phyloP scores from a whole-genome alignment of 23 tunicate species.

The Diplosoma virens region DNA sequence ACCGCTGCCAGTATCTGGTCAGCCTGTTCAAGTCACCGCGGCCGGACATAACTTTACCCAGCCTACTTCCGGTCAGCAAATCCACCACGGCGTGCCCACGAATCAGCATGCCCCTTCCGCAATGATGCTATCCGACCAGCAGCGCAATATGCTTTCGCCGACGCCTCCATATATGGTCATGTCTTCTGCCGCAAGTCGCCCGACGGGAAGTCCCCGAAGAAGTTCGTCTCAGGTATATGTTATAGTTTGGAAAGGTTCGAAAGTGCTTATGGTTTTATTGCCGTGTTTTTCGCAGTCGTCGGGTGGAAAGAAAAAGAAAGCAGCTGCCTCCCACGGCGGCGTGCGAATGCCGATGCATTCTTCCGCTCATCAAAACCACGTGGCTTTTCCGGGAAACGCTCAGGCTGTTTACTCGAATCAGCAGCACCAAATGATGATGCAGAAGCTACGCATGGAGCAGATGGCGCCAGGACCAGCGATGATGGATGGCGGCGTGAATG shows the following conservation, averaged over 20 bases:
- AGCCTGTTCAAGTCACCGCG: neutral
- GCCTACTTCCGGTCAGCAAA: neutral
- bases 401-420: constrained; percentile 26
- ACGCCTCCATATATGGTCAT: neutral
- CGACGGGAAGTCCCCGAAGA: constrained; percentile 18
- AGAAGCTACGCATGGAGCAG: neutral
- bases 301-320: constrained; percentile 31
- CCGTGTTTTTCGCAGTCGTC: neutral
- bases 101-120: constrained; percentile 23
- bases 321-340: neutral
- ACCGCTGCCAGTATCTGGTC: neutral
- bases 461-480: constrained; percentile 1
- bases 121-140: constrained; percentile 60
- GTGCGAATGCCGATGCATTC: neutral
- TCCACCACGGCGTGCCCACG: neutral
- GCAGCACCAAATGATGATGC: constrained; percentile 28
- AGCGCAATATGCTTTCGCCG: constrained; percentile 3
- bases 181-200: neutral
- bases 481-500: neutral
- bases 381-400: constrained; percentile 5
- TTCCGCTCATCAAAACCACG: neutral
- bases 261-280: neutral
- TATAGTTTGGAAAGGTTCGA: too few relatives aligned
- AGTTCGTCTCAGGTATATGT: neutral
- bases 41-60: neutral